Evolutionary conservation across 2,113 vertebrate species (phyloP).

Genomic region (Malurus cyaneus): DNA sequence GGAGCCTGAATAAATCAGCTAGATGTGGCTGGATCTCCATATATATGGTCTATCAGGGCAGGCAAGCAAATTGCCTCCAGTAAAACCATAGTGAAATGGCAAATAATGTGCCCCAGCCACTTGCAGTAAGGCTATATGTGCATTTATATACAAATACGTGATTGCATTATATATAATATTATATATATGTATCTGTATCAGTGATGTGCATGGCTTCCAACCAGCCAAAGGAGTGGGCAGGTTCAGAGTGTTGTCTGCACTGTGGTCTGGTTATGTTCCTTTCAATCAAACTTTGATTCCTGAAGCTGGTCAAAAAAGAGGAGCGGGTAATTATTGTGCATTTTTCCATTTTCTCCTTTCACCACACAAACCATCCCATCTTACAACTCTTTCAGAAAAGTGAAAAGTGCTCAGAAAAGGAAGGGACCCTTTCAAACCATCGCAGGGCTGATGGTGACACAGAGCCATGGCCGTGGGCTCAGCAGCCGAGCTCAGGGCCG

Average conservation of each 20-base stretch:
- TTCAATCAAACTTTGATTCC: neutral
- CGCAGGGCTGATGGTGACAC: neutral
- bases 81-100: neutral
- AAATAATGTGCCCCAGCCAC: neutral
- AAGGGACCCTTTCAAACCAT: neutral
- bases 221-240: neutral
- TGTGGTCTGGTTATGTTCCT: neutral
- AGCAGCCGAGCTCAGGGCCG: neutral
- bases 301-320: neutral
- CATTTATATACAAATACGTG: neutral
- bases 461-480: fast-evolving
- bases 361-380: neutral
- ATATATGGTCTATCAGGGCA: neutral
- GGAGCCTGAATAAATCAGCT: neutral
- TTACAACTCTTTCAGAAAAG: neutral
- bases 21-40: neutral
- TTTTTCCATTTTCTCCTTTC: neutral
- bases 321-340: fast-evolving
- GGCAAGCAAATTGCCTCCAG: neutral
- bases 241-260: neutral
- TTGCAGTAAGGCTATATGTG: neutral
- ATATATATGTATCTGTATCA: neutral
- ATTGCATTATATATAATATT: neutral
- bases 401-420: neutral
- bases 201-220: neutral